Evolutionary conservation across 1,140 invertebrate genomes (phyloP), one percentile per base, ranked within the genome.

Genomic region (Hypothenemus hampei): DNA sequence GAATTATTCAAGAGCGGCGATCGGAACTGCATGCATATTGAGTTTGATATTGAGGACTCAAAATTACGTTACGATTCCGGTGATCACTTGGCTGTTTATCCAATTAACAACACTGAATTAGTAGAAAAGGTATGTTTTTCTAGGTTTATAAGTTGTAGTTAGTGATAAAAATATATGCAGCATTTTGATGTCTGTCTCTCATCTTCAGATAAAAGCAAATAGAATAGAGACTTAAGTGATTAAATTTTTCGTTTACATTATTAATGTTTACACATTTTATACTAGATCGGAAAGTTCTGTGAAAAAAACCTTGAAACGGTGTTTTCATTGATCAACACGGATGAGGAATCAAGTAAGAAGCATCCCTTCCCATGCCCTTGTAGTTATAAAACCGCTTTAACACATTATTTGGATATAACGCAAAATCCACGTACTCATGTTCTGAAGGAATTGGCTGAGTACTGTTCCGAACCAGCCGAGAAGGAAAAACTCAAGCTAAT

Each of bases 301-400:
- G 79, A 79, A 18, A 79, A 84, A 2, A 81, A 98, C 72, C 78
- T 98, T 57, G 87, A 93, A 65, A 84, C 81, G 31, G 75, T 92
- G 1, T 84, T 94, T 65, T 90, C 88, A 0, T 73, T 94, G 15
- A 86, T 89, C 2, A 95, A 94, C 70, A 86, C 91, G 13, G 92
- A 96, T 72, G 87, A 95, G 73, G 96, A 99, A 68, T 95, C 93
- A 50, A 93, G 86, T 60, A 99, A 98, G 71, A 97, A 96, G 67
- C 86, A 98, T 77, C 97, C 97, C n/a, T 99, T 99, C 80, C 97
- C 97, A 0, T 98, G 95, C 69, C 97, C 97, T 0, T 94, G 89
- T 50, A 87, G 91, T 0, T 99, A 97, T 71, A 79, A 93, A 49
- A 98, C 94, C n/a, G 97, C 97, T 3, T 74, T 99, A 0, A 86